Base-by-base conservation (phyloP, 92 coral and sea anemone genomes). In the Hydrozoanthus gracilis region DNA sequence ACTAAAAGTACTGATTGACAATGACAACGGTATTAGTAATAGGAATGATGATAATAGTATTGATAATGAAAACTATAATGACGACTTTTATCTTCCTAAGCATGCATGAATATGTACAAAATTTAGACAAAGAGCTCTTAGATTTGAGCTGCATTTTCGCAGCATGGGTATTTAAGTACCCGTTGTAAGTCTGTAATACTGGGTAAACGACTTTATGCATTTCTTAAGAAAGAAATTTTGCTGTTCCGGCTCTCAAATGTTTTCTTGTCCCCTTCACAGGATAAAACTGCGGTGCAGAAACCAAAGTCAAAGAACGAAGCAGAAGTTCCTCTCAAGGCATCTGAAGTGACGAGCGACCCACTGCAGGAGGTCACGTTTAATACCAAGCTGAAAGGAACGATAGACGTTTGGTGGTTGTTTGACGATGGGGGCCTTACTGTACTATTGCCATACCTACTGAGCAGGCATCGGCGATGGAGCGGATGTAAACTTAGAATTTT, bases 381-480 rank as follows among this genome's bases (percentile, higher is more conserved):
- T 61, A 87, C 45, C 4, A 95, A 95, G 83, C 98, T 94, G 83
- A 88, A 86, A 0, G 99, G 99, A 5, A 92, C 95, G 8, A 89
- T 97, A 8, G 97, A 95, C 67, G 99, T 97, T 15, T 97, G 99
- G 99, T 97, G 99, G 99, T 50, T 97, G 56, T 97, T 95, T 77
- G 99, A 97, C 56, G 99, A 97, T 39, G 99, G 99, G 14, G 99
- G 98, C 10, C 88, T 97, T 50, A 97, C 99, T 7, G 92, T 95
- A 49, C 87, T 97, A 44, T 71, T 97, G 6, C 98, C 98, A 0
- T 97, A 95, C 78, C 85, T 97, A 12, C 92, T 97, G 13, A 93
- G 93, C 51, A 96, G 91, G 20, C 98, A 95, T 67, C 95, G 92
- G 47, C 88, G 90, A 51, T 97, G 99, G 99, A 76, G 93, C 75